Conservation (phyloP, 30 jellyfish, hydroid and myxozoan genomes). For the Calvadosia cruxmelitensis region DNA sequence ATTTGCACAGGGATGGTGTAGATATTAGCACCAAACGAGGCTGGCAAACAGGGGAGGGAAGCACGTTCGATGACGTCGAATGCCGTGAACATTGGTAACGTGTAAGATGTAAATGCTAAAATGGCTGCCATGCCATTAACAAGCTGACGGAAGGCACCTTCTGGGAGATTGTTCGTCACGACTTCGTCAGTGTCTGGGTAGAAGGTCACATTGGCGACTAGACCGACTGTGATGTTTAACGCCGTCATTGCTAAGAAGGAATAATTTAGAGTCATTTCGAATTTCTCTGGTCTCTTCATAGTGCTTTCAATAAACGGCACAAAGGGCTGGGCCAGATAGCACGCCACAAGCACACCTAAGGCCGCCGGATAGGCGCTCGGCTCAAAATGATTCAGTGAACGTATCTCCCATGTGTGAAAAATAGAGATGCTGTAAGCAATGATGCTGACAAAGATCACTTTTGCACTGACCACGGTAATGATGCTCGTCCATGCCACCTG, state of each 20-base stretch:
- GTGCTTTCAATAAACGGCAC: slow-evolving; percentile 83
- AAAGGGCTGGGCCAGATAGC: slow-evolving; percentile 88
- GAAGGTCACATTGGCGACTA: slow-evolving; percentile 72
- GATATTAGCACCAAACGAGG: slow-evolving; percentile 51
- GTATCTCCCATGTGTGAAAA: slow-evolving; percentile 58
- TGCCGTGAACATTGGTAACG: slow-evolving; percentile 84
- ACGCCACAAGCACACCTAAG: slow-evolving; percentile 64
- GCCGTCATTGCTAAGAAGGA: slow-evolving; percentile 74
- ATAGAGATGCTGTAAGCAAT: slow-evolving; percentile 46
- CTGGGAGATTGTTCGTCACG: slow-evolving; percentile 82
- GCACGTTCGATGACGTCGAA: slow-evolving; percentile 81
- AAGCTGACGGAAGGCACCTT: slow-evolving; percentile 58
- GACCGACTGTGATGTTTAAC: slow-evolving; percentile 47
- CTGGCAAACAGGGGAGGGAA: slow-evolving; percentile 43
- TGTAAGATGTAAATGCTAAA: slow-evolving; percentile 78
- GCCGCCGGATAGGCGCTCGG: slow-evolving; percentile 78
- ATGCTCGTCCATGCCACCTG: slow-evolving; percentile 97
- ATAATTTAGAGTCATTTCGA: slow-evolving; percentile 56
- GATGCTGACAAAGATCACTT: slow-evolving; percentile 58
- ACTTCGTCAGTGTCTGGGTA: slow-evolving; percentile 87
- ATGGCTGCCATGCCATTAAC: slow-evolving; percentile 90
- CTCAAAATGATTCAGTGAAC: slow-evolving; percentile 49
- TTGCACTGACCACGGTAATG: slow-evolving; percentile 79
- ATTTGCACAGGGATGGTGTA: slow-evolving; percentile 58
- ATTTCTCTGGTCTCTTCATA: slow-evolving; percentile 83